Conservation (phyloP, 2,888 invertebrate species). For the Dasypolia templi region DNA sequence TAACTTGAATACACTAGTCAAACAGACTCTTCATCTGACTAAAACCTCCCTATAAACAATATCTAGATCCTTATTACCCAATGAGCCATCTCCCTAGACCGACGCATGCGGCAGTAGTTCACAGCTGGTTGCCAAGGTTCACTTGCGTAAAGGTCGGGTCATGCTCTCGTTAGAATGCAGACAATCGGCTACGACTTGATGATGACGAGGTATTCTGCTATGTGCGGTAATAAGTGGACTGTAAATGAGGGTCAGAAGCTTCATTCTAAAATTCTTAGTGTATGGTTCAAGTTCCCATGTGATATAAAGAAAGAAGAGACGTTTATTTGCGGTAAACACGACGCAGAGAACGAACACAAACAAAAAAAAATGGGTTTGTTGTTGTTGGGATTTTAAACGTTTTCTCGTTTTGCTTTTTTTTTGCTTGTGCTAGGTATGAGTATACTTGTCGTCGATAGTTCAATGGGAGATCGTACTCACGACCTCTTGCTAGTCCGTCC, state of each 20-base stretch:
- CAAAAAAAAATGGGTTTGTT: no score
- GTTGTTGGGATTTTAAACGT: background rate
- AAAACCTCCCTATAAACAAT: background rate
- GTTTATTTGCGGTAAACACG: no score
- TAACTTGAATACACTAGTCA: background rate
- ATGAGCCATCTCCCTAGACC: background rate
- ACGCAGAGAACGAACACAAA: no score
- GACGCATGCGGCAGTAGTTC: conserved; percentile 55
- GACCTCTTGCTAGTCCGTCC: background rate
- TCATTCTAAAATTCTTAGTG: background rate
- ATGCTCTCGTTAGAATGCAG: conserved; percentile 31
- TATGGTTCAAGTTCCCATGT: background rate
- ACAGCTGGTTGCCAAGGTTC: conserved; percentile 60
- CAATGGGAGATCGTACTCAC: background rate
- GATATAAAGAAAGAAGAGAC: no score
- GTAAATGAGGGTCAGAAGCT: background rate
- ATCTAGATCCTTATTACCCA: background rate
- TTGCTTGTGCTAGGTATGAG: background rate
- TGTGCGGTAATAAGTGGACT: background rate
- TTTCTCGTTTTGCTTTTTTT: no score
- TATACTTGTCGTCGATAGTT: background rate
- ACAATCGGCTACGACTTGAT: conserved; percentile 11
- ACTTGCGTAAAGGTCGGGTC: conserved; percentile 52
- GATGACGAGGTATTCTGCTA: background rate
- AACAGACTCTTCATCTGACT: background rate